Evolutionary conservation across 2,797 vertebrate genomes (phyloP), one percentile per base, ranked within the genome.

Genomic region (Yasuhikotakia modesta): DNA sequence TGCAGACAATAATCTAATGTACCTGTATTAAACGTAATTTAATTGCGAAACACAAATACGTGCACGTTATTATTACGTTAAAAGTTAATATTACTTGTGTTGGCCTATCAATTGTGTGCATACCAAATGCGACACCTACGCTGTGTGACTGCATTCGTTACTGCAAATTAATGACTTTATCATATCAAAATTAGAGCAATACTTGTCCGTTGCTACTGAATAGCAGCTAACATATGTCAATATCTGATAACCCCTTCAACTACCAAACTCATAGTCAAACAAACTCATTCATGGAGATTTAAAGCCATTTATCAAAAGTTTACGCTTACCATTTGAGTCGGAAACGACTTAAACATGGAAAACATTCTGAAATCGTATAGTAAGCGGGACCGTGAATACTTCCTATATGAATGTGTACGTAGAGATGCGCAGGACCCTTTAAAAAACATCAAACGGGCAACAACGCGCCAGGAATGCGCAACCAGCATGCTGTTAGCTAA

Each of bases 251-350:
- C 17, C 58, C 19, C 17, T 43, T 45, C 35, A 30, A 10, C 11
- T 43, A 27, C 16, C 0, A 22, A 66, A 27, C 63, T 55, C 32
- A 17, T 17, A n/a, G 5, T 32, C 27, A 11, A 5, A 50, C 55
- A 11, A 27, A 27, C 27, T 27, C 13, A 8, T 19, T 11, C 22
- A 24, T 17, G 73, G 19, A 52, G 5, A 67, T 17, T 0, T 6
- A 17, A n/a, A 22, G 1, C 10, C 10, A 35, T 39, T 17, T 53
- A 63, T 61, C 19, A 57, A 21, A 4, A 7, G n/a, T n/a, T n/a
- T n/a, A 22, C 19, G 17, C 92, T 93, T 90, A 97, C 96, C 96
- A 98, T 98, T 45, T 98, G 93, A 12, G 95, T 95, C 27, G 96
- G 96, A 70, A 98, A 92, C 35, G 94, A 92, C 46, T 93, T 93